phyloP scores from a whole-genome alignment of 2,888 invertebrate species.

The Philereme transversata region DNA sequence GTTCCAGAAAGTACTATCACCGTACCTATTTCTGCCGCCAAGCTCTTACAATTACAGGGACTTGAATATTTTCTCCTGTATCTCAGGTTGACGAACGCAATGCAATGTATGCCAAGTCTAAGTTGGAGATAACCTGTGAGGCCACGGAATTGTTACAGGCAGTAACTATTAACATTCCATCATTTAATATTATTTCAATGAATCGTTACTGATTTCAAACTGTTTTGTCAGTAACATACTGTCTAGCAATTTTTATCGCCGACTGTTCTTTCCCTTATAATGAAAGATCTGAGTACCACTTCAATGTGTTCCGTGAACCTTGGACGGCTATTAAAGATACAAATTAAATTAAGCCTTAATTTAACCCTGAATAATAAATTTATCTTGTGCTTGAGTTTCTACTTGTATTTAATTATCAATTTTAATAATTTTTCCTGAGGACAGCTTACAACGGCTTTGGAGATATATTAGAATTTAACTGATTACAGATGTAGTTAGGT shows the following conservation, averaged over 20 bases:
- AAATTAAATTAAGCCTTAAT: conserved; percentile 54
- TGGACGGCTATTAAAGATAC: conserved; percentile 58
- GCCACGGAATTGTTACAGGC: too few relatives aligned
- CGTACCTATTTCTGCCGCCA: too few relatives aligned
- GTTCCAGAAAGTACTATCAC: too few relatives aligned
- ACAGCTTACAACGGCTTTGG: conserved; percentile 15
- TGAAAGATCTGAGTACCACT: conserved; percentile 65
- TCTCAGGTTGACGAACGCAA: too few relatives aligned
- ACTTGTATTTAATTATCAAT: conserved; percentile 36
- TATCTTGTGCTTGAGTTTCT: conserved; percentile 42
- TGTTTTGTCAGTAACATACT: too few relatives aligned
- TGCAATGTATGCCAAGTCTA: too few relatives aligned
- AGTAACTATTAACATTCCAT: not conserved
- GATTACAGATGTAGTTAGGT: not conserved
- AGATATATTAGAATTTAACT: conserved; percentile 3
- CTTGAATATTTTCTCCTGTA: too few relatives aligned
- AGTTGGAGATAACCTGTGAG: too few relatives aligned
- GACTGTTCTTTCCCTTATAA: conserved; percentile 58
- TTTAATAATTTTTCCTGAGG: conserved; percentile 31
- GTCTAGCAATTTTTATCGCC: not conserved
- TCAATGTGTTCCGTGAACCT: conserved; percentile 53
- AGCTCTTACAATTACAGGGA: too few relatives aligned
- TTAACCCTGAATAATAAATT: conserved; percentile 41
- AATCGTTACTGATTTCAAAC: too few relatives aligned
- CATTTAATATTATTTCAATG: too few relatives aligned